Percentiles rank a stretch among this genome's conserved stretches.
phyloP scores from a whole-genome alignment of 53 echinoderm and acorn worm genomes.

The Mesocentrotus franciscanus region DNA sequence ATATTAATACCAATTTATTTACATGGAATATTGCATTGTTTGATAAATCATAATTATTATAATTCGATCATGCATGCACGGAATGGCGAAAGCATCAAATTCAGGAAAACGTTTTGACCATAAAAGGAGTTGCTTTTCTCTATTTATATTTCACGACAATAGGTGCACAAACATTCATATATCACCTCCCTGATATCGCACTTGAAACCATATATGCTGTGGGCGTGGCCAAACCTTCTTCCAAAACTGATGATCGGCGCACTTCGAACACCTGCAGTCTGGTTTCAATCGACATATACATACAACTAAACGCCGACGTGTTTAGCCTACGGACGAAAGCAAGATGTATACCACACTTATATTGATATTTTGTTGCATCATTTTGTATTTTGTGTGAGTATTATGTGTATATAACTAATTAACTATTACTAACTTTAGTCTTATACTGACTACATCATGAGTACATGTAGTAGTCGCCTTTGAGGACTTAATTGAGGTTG shows the following conservation, averaged over 20 bases:
- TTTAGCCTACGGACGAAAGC: not conserved
- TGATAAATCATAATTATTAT: too few species aligned
- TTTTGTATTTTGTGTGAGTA: slow-evolving; percentile 52
- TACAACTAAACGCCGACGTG: not conserved
- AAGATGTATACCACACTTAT: slow-evolving; percentile 57
- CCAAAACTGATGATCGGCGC: not conserved
- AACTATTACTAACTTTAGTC: too few species aligned
- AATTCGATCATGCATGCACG: too few species aligned
- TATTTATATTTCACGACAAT: not conserved
- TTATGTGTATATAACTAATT: not conserved
- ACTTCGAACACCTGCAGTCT: not conserved
- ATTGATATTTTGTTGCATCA: not conserved
- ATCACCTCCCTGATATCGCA: not conserved
- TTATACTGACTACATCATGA: too few species aligned
- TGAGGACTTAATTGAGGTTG: too few species aligned
- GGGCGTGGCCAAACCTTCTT: not conserved
- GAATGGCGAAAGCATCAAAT: not conserved
- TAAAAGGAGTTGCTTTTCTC: not conserved
- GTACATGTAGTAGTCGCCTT: too few species aligned
- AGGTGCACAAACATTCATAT: not conserved
- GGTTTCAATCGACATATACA: not conserved
- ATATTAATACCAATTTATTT: too few species aligned
- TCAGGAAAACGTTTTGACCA: not conserved
- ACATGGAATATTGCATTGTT: too few species aligned
- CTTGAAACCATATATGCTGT: not conserved